phyloP scores from a whole-genome alignment of 2,113 vertebrate species.

The Xiphophorus maculatus region DNA sequence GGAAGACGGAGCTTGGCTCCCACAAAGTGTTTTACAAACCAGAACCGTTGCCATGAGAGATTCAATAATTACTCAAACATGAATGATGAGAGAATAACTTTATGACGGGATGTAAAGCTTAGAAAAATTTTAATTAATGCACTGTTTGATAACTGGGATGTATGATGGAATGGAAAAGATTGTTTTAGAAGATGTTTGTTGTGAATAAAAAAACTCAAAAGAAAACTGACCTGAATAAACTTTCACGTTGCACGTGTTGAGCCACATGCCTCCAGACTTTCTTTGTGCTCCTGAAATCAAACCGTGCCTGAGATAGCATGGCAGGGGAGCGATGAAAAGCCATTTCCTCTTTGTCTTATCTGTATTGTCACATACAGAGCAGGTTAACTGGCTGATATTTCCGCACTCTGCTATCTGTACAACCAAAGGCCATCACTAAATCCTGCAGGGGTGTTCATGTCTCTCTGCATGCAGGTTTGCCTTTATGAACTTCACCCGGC shows the following conservation, averaged over 20 bases:
- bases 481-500: conserved; percentile 63
- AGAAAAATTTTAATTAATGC: no score
- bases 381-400: conserved; percentile 71
- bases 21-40: no score
- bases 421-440: conserved; percentile 68
- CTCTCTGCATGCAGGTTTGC: conserved; percentile 49
- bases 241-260: not conserved
- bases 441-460: conserved; percentile 54
- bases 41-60: no score
- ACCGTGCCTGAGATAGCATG: conserved; percentile 68
- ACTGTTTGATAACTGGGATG: no score
- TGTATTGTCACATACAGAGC: conserved; percentile 62
- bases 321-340: conserved; percentile 51
- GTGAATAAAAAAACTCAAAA: no score
- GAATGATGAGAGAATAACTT: no score
- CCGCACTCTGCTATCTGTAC: conserved; percentile 42
- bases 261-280: conserved; percentile 7
- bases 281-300: conserved; percentile 53
- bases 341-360: conserved; percentile 75
- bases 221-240: no score
- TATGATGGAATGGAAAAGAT: no score
- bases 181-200: no score
- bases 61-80: no score
- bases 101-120: no score
- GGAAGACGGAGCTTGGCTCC: no score